Conservation (phyloP, 2,888 invertebrate genomes). For the Pristionchus maxplancki region DNA sequence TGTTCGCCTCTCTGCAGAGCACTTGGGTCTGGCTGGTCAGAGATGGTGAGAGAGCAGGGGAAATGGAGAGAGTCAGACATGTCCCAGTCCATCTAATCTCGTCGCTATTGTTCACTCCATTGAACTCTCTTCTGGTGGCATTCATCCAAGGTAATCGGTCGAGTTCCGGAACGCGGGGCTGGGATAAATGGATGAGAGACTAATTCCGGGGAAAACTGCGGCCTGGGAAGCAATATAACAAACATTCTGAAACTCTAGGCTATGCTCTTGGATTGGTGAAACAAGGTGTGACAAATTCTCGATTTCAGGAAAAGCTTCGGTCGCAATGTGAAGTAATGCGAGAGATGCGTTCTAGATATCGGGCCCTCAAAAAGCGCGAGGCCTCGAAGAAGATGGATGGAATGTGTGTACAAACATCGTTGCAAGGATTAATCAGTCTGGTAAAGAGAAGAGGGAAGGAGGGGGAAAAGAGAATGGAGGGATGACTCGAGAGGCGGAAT, state of each 20-base stretch:
- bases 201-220: too few relatives aligned
- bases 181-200: neutral
- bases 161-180: neutral
- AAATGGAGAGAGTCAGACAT: neutral
- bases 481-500: slow-evolving; percentile 7
- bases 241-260: too few relatives aligned
- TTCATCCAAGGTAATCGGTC: slow-evolving; percentile 37
- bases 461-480: neutral
- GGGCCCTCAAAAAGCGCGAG: neutral
- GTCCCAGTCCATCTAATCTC: neutral
- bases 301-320: too few relatives aligned
- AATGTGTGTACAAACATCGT: slow-evolving; percentile 36
- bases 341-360: neutral
- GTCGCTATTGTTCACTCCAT: slow-evolving; percentile 33
- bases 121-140: slow-evolving; percentile 21
- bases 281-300: too few relatives aligned
- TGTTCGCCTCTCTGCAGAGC: too few relatives aligned
- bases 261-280: too few relatives aligned
- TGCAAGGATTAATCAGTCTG: slow-evolving; percentile 44
- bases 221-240: too few relatives aligned
- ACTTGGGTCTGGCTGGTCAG: neutral
- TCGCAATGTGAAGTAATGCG: neutral
- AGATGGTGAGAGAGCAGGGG: neutral
- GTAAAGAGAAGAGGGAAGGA: neutral
- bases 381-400: neutral